Conservation (phyloP, 2,113 vertebrate species). For the Colistium nudipinnis region DNA sequence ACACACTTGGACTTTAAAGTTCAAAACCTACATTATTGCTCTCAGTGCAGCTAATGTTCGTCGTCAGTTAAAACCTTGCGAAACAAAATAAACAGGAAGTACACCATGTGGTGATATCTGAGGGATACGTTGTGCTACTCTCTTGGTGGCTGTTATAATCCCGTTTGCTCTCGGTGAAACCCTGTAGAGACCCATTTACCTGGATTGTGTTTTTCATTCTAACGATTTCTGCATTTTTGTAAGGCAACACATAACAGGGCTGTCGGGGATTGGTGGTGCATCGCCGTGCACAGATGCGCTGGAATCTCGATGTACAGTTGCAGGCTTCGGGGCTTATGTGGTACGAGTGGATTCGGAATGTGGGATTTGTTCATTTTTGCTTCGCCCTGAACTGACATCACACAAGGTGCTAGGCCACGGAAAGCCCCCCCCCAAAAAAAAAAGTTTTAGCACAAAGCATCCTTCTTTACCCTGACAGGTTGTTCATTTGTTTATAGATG, state of each 20-base stretch:
- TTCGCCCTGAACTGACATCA: slow-evolving; percentile 4
- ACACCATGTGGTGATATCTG: neutral
- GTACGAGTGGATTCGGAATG: slow-evolving; percentile 22
- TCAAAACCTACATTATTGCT: too few relatives aligned
- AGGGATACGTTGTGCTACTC: neutral
- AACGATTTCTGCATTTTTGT: neutral
- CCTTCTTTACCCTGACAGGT: neutral
- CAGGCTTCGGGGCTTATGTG: neutral
- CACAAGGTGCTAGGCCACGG: neutral
- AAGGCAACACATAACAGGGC: slow-evolving; percentile 5
- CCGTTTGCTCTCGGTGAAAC: neutral
- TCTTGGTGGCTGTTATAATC: neutral
- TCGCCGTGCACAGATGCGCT: slow-evolving; percentile 13
- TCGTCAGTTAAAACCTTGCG: neutral
- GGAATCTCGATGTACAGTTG: neutral
- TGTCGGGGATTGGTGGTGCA: slow-evolving; percentile 11
- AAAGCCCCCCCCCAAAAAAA: too few relatives aligned
- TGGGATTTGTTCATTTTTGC: slow-evolving; percentile 8
- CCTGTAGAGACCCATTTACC: neutral
- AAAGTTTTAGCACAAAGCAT: slow-evolving; percentile 17
- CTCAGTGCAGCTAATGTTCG: neutral
- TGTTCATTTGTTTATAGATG: slow-evolving; percentile 20
- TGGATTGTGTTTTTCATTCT: neutral
- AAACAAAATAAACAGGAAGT: neutral
- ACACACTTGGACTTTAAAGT: too few relatives aligned